Percentiles rank a stretch among this genome's conserved stretches.
Evolutionary conservation across 2,888 invertebrate genomes (phyloP).

Genomic region (Eurytoma californica): DNA sequence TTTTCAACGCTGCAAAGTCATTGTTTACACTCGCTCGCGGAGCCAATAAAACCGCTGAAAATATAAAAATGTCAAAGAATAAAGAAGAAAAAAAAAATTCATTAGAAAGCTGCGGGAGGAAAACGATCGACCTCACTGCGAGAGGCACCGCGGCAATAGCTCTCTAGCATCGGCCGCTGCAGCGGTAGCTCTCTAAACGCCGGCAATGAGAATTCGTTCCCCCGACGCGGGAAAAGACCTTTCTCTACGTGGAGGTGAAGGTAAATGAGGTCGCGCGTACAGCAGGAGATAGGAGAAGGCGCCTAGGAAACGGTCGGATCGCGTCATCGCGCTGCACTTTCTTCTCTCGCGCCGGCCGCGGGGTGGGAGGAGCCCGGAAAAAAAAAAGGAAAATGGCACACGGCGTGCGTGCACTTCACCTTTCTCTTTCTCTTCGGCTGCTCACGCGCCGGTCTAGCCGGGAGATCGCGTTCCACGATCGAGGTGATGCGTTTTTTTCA

Average conservation of each 20-base stretch:
- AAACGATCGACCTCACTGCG: neutral
- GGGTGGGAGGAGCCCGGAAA: neutral
- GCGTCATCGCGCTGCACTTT: conserved; percentile 68
- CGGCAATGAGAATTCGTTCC: conserved; percentile 32
- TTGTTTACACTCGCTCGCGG: too few relatives aligned
- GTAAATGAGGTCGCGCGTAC: conserved; percentile 54
- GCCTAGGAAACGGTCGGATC: conserved; percentile 51
- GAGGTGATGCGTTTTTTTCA: conserved; percentile 16
- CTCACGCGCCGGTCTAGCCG: neutral
- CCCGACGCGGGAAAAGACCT: conserved; percentile 26
- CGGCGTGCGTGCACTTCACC: conserved; percentile 67
- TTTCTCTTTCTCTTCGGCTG: conserved; percentile 68
- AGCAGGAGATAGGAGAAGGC: conserved; percentile 2
- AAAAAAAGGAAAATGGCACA: conserved; percentile 58
- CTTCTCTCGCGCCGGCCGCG: conserved; percentile 59
- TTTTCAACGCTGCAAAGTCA: too few relatives aligned
- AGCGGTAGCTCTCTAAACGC: neutral
- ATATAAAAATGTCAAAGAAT: too few relatives aligned
- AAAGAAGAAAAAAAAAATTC: neutral
- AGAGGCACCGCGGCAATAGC: neutral
- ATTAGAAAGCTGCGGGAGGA: neutral
- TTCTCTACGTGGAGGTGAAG: conserved; percentile 52
- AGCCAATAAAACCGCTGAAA: too few relatives aligned
- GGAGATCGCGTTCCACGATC: neutral
- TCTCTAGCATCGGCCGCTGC: neutral